Conservation (phyloP, 1,140 invertebrate genomes). For the Battus philenor region DNA sequence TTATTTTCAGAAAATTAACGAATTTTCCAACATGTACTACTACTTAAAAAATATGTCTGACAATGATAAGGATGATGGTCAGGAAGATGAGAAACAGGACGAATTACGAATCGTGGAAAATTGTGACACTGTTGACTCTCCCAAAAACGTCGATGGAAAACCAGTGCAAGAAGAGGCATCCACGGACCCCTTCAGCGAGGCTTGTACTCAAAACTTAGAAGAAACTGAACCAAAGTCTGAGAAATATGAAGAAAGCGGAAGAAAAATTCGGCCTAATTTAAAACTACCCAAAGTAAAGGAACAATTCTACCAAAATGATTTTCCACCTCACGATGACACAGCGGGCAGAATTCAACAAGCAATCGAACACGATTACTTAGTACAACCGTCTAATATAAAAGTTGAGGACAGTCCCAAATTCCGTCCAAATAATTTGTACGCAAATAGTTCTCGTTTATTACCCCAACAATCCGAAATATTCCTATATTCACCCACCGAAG, state of each 20-base stretch:
- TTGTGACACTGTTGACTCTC: slow-evolving; percentile 55
- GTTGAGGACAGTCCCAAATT: slow-evolving; percentile 66
- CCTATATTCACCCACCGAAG: slow-evolving; percentile 65
- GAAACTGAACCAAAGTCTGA: slow-evolving; percentile 54
- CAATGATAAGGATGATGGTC: slow-evolving; percentile 54
- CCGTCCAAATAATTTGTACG: slow-evolving; percentile 67
- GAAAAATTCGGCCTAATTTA: slow-evolving; percentile 46
- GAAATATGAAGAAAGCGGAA: slow-evolving; percentile 30
- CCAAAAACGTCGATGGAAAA: slow-evolving; percentile 23
- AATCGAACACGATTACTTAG: slow-evolving; percentile 76
- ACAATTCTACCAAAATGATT: slow-evolving; percentile 68
- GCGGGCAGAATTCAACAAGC: slow-evolving; percentile 68
- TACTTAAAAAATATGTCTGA: slow-evolving; percentile 88
- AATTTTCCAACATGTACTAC: slow-evolving; percentile 88
- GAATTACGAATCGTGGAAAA: slow-evolving; percentile 54
- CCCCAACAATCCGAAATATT: slow-evolving; percentile 61
- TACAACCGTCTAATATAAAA: slow-evolving; percentile 78
- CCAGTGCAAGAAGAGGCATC: slow-evolving; percentile 22
- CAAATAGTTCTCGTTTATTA: slow-evolving; percentile 63
- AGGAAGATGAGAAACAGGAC: slow-evolving; percentile 42
- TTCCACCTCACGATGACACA: slow-evolving; percentile 41
- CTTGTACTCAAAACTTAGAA: slow-evolving; percentile 67
- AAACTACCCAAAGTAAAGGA: slow-evolving; percentile 58
- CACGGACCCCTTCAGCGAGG: slow-evolving; percentile 69
- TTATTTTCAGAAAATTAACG: slow-evolving; percentile 80